Percentiles rank a stretch among this genome's conserved stretches.
phyloP scores from a whole-genome alignment of 2,113 vertebrate species.

The Gadus macrocephalus region DNA sequence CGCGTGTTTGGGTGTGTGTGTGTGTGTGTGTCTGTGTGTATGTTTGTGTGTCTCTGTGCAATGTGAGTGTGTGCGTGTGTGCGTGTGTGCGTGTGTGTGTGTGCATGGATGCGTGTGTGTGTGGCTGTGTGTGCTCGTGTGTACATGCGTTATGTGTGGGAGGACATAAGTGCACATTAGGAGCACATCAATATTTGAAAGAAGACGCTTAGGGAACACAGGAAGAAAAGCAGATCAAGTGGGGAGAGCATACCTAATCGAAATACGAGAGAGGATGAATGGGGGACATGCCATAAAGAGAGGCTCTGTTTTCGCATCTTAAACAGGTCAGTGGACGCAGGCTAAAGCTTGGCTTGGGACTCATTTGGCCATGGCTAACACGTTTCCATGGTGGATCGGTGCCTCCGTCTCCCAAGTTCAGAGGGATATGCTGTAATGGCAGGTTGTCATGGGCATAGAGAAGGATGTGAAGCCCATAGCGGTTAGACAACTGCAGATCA shows the following conservation, averaged over 20 bases:
- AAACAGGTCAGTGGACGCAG: conserved; percentile 63
- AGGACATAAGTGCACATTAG: no score
- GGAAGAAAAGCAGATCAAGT: conserved; percentile 25
- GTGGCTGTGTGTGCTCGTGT: no score
- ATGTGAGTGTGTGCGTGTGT: no score
- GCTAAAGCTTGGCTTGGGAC: conserved; percentile 35
- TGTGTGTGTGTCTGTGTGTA: no score
- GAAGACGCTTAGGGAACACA: no score
- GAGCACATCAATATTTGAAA: no score
- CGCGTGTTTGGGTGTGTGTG: no score
- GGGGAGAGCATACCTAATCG: conserved; percentile 20
- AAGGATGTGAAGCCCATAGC: conserved; percentile 47
- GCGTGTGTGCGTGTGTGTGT: no score
- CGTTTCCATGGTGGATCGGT: conserved; percentile 50
- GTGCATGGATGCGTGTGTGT: no score
- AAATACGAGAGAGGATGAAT: conserved; percentile 40
- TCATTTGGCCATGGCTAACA: conserved; percentile 63
- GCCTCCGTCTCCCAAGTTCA: conserved; percentile 35
- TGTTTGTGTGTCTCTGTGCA: no score
- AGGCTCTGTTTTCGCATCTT: conserved; percentile 51
- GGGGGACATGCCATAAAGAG: conserved; percentile 46
- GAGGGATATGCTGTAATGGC: conserved; percentile 34
- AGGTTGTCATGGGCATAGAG: conserved; percentile 28
- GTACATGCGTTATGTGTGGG: no score
- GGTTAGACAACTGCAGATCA: conserved; percentile 40